Evolutionary conservation across 2,113 vertebrate genomes (phyloP).

Genomic region (Syngnathus typhle): DNA sequence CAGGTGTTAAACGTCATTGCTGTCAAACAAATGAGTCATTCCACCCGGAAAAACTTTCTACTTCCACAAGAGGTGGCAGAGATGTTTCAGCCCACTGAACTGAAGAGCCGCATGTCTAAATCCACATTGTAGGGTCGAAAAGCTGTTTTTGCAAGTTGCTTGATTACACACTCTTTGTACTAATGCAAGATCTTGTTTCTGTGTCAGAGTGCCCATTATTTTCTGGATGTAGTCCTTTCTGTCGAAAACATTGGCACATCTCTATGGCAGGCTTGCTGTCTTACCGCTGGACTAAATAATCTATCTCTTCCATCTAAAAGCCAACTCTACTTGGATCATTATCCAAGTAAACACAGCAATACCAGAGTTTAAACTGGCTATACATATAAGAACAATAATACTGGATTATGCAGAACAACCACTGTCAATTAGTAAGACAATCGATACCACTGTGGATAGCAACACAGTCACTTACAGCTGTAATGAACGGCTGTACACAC

Average conservation of each 20-base stretch:
- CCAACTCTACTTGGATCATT: not conserved
- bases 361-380: not conserved
- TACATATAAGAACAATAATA: not conserved
- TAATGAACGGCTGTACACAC: slow-evolving; percentile 27
- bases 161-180: slow-evolving; percentile 42
- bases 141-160: slow-evolving; percentile 43
- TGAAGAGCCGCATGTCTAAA: slow-evolving; percentile 41
- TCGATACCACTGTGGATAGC: slow-evolving; percentile 29
- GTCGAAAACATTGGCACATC: not conserved
- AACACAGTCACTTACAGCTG: slow-evolving; percentile 15
- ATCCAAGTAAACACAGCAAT: slow-evolving; percentile 8
- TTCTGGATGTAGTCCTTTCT: slow-evolving; percentile 12
- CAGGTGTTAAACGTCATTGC: slow-evolving; percentile 37
- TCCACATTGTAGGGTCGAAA: slow-evolving; percentile 44
- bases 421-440: slow-evolving; percentile 45
- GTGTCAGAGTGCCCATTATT: slow-evolving; percentile 40
- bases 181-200: slow-evolving; percentile 38
- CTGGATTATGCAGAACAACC: slow-evolving; percentile 19
- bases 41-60: slow-evolving; percentile 39
- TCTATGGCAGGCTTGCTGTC: not conserved
- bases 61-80: slow-evolving; percentile 42
- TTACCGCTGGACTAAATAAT: slow-evolving; percentile 20
- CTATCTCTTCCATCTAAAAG: not conserved
- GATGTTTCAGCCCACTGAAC: slow-evolving; percentile 56
- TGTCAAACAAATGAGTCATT: slow-evolving; percentile 56